Evolutionary conservation across 2,888 invertebrate species (phyloP), one percentile per base, ranked within the genome.

Genomic region (Dicyrtoma fusca): DNA sequence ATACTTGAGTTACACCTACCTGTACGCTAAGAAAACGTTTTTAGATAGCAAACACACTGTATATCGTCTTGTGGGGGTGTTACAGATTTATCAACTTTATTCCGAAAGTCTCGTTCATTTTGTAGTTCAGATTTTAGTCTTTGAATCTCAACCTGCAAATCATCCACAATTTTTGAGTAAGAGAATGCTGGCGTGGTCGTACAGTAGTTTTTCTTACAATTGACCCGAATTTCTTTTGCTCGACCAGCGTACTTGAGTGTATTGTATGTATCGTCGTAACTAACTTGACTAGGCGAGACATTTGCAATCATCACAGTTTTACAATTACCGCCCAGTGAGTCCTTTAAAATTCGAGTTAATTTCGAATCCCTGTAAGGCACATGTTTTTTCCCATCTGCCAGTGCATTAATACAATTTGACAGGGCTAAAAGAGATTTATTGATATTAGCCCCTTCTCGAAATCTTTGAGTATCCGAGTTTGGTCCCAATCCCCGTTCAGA

Each of bases 241-340:
- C 93, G 84, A 44, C 90, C 89, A 0, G 92, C 93, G 82, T 93
- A 94, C 80, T 94, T 92, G 3, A 97, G 83, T 0, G 96, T 96
- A 80, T 96, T 96, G 83, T 95, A 95, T 0, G 95, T 95, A 82
- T 96, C 96, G 81, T 96, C 96, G 82, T 90, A 95, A n/a, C 90
- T 88, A 6, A 88, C 79, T 23, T 88, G 88, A 0, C 92, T 89
- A 0, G 93, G 92, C 0, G 94, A 92, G 0, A 95, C 87, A 81
- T 95, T 95, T 0, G 95, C 95, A 44, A 96, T 94, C 95, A 96
- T 96, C 0, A 96, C 89, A 0, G 95, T 96, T 79, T 91, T 90
- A 82, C 95, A 95, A 83, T 95, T 95, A 0, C 95, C 95, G 3
- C 95, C 95, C 0, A 96, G 86, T 6, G 94, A 94, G 83, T 96